These are phyloP conservation scores for Myrmecophaga tridactyla DNA, from an alignment of 2,113 vertebrate genomes.

Conservation along the genomic window DNA sequence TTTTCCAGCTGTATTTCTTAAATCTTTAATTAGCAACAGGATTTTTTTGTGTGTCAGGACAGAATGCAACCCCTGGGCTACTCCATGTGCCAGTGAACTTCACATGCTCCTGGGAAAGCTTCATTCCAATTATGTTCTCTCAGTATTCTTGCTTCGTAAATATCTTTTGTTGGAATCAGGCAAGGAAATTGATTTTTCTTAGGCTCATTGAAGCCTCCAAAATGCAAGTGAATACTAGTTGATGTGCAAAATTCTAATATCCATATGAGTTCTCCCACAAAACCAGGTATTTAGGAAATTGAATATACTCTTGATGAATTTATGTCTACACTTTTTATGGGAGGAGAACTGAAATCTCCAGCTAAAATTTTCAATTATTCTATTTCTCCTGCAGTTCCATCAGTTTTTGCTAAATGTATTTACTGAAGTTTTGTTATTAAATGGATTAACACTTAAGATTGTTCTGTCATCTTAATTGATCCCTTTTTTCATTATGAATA, in stretches of 20 bases:
- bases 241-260: neutral
- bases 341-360: neutral
- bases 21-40: constrained; percentile 84
- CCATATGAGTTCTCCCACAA: neutral
- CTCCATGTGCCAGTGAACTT: neutral
- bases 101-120: neutral
- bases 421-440: neutral
- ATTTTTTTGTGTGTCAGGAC: neutral
- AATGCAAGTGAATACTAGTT: neutral
- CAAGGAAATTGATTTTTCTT: neutral
- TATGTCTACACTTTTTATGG: neutral
- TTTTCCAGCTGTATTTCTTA: constrained; percentile 85
- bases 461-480: neutral
- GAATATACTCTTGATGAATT: too few relatives aligned
- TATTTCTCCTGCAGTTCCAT: neutral
- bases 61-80: constrained; percentile 46
- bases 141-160: neutral
- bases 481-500: neutral
- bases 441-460: neutral
- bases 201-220: neutral
- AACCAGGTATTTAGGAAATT: neutral
- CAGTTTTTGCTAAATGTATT: neutral
- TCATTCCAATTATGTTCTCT: neutral
- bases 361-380: too few relatives aligned
- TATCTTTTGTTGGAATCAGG: neutral